Evolutionary conservation across 1,140 invertebrate species (phyloP), one percentile per base, ranked within the genome.

Genomic region (Polyergus mexicanus): DNA sequence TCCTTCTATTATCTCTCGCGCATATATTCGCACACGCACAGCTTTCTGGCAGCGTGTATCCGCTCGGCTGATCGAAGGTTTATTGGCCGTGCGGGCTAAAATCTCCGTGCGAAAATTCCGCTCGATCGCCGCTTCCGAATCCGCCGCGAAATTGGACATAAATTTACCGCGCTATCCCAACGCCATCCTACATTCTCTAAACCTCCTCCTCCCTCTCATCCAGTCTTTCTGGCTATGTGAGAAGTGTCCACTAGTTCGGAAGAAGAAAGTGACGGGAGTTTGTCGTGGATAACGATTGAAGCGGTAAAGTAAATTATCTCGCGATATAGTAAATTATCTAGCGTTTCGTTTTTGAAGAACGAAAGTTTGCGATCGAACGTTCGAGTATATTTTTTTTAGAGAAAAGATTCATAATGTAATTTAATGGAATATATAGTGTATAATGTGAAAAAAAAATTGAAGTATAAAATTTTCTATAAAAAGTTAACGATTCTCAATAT

Each of bases 61-160:
- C 72, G 66, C 86, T 89, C 81, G 58, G 62, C 25, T 51, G 76
- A 75, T 84, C 85, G 84, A 81, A 92, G 83, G 56, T 92, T 92
- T 93, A 92, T 93, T 92, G 86, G 74, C 86, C 71, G 78, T 88
- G 87, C 86, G 16, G 65, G 65, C 84, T 83, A 81, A 89, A 91
- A 91, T 92, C 86, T 86, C 81, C 84, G 90, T 86, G 88, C 90
- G 90, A 92, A 92, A 93, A 92, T 92, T 92, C 86, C 85, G 85
- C 72, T 89, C 63, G 81, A 41, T 44, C 88, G 87, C 78, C 84
- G 89, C 83, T 91, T 90, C 86, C 90, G 88, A 84, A 86, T 91
- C 87, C 88, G 85, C 86, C 88, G 62, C 89, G 86, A 88, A 92
- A 93, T 92, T 92, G 91, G 77, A 92, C 91, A 91, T 92, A 92